A percentile compares a stretch with the other conserved stretches of the same genome.
These are phyloP conservation scores for Rhipidura dahli DNA, from an alignment of 2,113 vertebrate species.

Conservation along the genomic window DNA sequence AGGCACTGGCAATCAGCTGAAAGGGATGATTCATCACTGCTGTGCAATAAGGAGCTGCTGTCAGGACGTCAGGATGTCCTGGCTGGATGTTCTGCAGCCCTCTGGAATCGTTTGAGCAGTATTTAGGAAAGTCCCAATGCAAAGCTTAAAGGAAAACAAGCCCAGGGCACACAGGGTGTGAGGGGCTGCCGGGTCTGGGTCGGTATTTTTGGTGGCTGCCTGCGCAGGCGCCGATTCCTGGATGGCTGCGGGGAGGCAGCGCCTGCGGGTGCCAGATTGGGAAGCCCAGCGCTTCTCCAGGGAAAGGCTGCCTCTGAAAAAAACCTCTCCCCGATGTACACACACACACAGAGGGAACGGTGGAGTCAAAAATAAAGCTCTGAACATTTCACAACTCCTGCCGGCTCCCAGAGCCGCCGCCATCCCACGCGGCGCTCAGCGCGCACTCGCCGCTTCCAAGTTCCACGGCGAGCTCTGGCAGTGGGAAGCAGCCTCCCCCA, in stretches of 20 bases:
- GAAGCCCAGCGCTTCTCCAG: conserved; percentile 16
- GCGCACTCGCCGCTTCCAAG: conserved; percentile 29
- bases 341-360: background rate
- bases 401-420: background rate
- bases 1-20: background rate
- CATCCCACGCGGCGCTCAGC: conserved; percentile 14
- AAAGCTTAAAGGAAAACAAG: background rate
- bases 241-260: background rate
- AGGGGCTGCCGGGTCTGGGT: background rate
- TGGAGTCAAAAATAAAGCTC: conserved; percentile 56
- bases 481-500: conserved; percentile 44
- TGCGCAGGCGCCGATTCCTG: background rate
- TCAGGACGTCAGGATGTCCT: background rate
- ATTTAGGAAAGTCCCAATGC: background rate
- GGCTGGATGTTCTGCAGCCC: background rate
- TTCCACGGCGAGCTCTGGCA: background rate
- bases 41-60: background rate
- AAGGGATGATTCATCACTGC: background rate
- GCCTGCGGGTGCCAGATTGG: background rate
- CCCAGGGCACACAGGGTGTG: background rate
- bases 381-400: conserved; percentile 54
- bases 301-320: background rate
- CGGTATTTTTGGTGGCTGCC: background rate
- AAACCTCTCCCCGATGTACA: background rate
- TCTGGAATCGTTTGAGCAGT: background rate